Conservation (phyloP, 2,797 vertebrate genomes). For the Micropoecilia bifurca region DNA sequence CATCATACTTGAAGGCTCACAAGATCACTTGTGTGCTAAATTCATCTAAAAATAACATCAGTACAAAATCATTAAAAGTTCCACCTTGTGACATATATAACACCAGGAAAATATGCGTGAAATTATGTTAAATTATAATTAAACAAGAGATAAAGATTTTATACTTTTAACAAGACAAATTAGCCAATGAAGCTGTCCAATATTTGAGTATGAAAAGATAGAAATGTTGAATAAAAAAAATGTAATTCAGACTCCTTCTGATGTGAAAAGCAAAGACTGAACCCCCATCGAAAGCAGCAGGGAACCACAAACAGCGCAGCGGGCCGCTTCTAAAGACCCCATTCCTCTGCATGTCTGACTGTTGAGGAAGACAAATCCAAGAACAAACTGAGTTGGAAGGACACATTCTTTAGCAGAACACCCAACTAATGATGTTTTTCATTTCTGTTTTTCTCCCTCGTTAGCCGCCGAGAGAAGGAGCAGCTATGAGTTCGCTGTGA, state of each 20-base stretch:
- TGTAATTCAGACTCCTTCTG: not conserved
- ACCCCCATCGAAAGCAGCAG: not conserved
- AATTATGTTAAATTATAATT: not conserved
- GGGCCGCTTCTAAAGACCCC: not conserved
- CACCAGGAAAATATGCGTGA: not conserved
- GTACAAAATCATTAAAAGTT: not conserved
- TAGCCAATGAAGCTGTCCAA: too few relatives aligned
- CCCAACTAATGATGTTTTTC: slow-evolving; percentile 66
- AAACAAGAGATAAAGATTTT: too few relatives aligned
- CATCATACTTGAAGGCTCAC: not conserved
- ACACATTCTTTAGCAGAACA: slow-evolving; percentile 41
- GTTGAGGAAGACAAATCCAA: slow-evolving; percentile 38
- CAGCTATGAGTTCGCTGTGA: slow-evolving; percentile 68
- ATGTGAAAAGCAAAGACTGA: not conserved
- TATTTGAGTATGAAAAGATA: not conserved
- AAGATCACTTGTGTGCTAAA: not conserved
- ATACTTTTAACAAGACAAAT: not conserved
- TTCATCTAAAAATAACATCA: not conserved
- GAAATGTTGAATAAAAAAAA: not conserved
- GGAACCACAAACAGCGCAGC: slow-evolving; percentile 17
- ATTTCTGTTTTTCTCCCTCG: slow-evolving; percentile 53
- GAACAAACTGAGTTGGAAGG: slow-evolving; percentile 36
- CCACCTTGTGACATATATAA: not conserved
- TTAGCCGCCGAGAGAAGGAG: slow-evolving; percentile 57
- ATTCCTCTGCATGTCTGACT: slow-evolving; percentile 27